Conservation (phyloP, 2,888 invertebrate species). For the Eristalis tenax region DNA sequence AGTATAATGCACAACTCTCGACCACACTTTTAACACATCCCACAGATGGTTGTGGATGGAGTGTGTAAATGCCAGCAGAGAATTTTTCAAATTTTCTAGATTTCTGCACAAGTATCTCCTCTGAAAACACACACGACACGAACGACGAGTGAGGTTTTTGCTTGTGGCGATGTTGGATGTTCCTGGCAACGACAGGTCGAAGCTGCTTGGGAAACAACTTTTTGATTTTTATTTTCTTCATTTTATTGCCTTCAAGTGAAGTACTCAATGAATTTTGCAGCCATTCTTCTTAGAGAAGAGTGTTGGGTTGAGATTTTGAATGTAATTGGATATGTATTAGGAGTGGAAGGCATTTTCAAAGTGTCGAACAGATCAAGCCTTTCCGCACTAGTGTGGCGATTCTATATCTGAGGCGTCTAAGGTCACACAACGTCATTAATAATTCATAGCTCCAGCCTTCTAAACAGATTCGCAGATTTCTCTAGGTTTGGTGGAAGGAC, state of each 20-base stretch:
- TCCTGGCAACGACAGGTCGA: background rate
- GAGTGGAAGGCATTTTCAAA: too few relatives aligned
- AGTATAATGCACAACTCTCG: slow-evolving; percentile 43
- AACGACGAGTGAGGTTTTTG: too few relatives aligned
- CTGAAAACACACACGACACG: background rate
- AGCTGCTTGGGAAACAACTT: background rate
- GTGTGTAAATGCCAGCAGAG: slow-evolving; percentile 7
- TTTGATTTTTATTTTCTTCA: background rate
- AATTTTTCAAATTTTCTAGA: slow-evolving; percentile 8
- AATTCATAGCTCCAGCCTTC: too few relatives aligned
- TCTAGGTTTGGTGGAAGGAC: too few relatives aligned
- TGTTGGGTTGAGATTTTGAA: too few relatives aligned
- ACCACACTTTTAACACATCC: slow-evolving; percentile 52
- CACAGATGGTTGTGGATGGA: background rate
- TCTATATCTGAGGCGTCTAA: too few relatives aligned
- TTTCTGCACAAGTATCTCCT: background rate
- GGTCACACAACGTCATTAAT: too few relatives aligned
- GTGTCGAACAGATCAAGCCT: too few relatives aligned
- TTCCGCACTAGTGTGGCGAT: too few relatives aligned
- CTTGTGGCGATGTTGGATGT: background rate
- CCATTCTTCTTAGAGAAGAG: background rate
- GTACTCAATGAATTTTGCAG: background rate
- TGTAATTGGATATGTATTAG: too few relatives aligned
- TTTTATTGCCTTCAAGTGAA: background rate
- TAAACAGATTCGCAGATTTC: too few relatives aligned